A percentile compares a stretch with the other conserved stretches of the same genome.
These are phyloP conservation scores for Muschampia plurimacula DNA, from an alignment of 2,888 invertebrate species.

Conservation along the genomic window DNA sequence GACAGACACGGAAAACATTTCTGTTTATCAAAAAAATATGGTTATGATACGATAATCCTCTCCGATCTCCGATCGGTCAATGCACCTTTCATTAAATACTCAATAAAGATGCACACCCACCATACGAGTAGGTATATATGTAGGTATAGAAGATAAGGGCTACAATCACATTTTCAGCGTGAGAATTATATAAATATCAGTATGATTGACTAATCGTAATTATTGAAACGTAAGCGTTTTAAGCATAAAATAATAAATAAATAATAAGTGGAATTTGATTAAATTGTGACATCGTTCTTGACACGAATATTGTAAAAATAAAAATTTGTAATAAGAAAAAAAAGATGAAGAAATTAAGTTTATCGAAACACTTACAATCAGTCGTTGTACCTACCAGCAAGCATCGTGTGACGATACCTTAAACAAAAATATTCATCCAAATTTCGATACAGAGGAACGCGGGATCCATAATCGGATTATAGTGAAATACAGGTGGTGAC, in stretches of 20 bases:
- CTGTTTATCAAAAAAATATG: no score
- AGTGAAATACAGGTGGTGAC: slow-evolving; percentile 81
- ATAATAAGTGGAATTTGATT: background rate
- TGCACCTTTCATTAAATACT: slow-evolving; percentile 50
- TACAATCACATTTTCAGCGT: slow-evolving; percentile 38
- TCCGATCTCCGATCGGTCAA: background rate
- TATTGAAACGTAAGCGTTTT: slow-evolving; percentile 8
- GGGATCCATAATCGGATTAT: slow-evolving; percentile 79
- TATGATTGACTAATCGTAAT: slow-evolving; percentile 19
- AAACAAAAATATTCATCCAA: slow-evolving; percentile 51
- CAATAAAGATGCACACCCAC: slow-evolving; percentile 51
- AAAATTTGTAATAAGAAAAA: no score
- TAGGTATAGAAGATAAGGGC: slow-evolving; percentile 40
- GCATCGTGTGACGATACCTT: background rate
- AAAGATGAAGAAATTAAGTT: no score
- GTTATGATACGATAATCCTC: no score
- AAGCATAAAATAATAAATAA: background rate
- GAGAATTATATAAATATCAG: slow-evolving; percentile 26
- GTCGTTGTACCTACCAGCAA: background rate
- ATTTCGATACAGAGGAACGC: slow-evolving; percentile 66
- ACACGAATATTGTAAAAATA: no score
- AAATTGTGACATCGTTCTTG: slow-evolving; percentile 1
- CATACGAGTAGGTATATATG: slow-evolving; percentile 28
- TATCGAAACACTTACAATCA: no score
- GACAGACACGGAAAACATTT: no score